Percentiles rank a stretch among this genome's conserved stretches.
phyloP scores from a whole-genome alignment of 2,888 invertebrate genomes.

The Tetranychus truncatus region DNA sequence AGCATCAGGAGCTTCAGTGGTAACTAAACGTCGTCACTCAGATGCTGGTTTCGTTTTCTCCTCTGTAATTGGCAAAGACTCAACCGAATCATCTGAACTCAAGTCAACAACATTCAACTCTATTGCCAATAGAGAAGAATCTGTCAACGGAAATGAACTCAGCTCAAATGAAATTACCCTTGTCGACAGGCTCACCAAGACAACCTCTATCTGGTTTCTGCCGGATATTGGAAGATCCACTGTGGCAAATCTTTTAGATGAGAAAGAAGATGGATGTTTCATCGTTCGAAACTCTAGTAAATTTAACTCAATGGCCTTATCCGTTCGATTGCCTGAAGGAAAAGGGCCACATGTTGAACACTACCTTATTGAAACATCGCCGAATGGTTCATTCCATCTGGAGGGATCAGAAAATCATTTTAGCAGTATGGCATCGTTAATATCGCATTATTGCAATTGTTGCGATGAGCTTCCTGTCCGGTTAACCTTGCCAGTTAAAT shows the following conservation, averaged over 20 bases:
- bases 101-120: neutral
- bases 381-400: constrained; percentile 52
- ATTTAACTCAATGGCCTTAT: constrained; percentile 80
- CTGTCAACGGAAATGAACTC: neutral
- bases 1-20: neutral
- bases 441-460: constrained; percentile 80
- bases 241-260: constrained; percentile 77
- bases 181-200: constrained; percentile 66
- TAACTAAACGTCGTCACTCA: neutral
- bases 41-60: neutral
- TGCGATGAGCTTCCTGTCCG: constrained; percentile 85
- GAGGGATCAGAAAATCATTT: constrained; percentile 87
- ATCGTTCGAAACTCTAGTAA: constrained; percentile 69
- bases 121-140: neutral
- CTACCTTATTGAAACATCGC: constrained; percentile 66
- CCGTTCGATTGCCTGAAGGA: constrained; percentile 66
- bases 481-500: constrained; percentile 60
- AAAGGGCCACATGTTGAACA: constrained; percentile 85
- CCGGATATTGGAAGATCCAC: constrained; percentile 81
- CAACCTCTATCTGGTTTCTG: constrained; percentile 87
- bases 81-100: neutral
- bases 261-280: constrained; percentile 73
- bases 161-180: constrained; percentile 42
- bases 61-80: neutral
- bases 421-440: constrained; percentile 63